Evolutionary conservation across 2,888 invertebrate species (phyloP), one percentile per base, ranked within the genome.

Genomic region (Drosophila paracracens): DNA sequence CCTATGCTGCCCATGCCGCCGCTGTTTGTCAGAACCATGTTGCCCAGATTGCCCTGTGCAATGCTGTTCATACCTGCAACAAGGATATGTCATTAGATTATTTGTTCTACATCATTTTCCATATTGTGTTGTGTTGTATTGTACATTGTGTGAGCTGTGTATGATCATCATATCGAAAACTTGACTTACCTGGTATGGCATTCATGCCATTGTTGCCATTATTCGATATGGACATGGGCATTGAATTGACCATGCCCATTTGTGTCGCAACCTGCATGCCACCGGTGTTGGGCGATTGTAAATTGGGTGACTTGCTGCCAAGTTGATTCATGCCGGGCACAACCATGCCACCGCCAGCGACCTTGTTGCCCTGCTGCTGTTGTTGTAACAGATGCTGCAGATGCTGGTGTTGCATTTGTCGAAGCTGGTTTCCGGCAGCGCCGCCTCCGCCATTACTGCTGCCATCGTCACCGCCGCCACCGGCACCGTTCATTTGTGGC

Each of bases 251-350:
- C 82, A 95, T 95, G 68, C 94, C 94, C 93, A 97, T 96, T 81
- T 96, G 96, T 84, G 97, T 96, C 48, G 86, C 81, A 54, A 79
- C 81, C 94, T 97, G 97, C 69, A 96, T 92, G 82, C 96, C 95
- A 75, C 96, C 96, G 91, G 97, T 97, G 56, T 97, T 97, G 68
- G 97, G 97, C 64, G 97, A 97, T 93, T 97, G 97, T 92, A 97
- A 94, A 92, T 96, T 97, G 77, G 97, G 97, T 93, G 96, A 97
- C 93, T 97, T 97, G 93, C 95, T 97, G 78, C 96, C 96, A 92
- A 97, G 94, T 90, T 95, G 96, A 91, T 95, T 96, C 93, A 96
- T 95, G 59, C 95, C 95, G 92, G 96, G 94, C 85, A 91, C 92
- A 61, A 92, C 92, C 89, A 93, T 92, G 43, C 91, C 82, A 33